Evolutionary conservation across 1,140 invertebrate genomes (phyloP).

Genomic region (Oryctes rhinoceros): DNA sequence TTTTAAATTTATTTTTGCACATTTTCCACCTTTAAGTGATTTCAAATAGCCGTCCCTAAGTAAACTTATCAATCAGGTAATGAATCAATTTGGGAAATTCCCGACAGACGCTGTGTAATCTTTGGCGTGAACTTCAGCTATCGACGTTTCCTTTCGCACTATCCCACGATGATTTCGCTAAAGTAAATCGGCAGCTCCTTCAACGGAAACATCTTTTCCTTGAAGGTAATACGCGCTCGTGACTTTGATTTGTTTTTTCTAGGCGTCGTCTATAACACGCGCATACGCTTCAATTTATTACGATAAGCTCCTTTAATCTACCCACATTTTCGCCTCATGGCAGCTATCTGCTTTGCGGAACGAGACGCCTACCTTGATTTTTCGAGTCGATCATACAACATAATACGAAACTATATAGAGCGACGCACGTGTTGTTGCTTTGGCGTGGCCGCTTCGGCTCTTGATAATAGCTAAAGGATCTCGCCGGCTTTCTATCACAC

Average conservation of each 20-base stretch:
- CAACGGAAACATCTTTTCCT: neutral
- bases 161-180: neutral
- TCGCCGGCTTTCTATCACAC: neutral
- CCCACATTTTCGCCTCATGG: conserved; percentile 18
- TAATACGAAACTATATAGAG: neutral
- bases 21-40: too few relatives aligned
- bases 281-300: conserved; percentile 15
- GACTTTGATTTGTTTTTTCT: conserved; percentile 6
- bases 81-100: too few relatives aligned
- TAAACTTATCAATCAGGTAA: too few relatives aligned
- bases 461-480: conserved; percentile 16
- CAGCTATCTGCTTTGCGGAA: conserved; percentile 21
- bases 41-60: too few relatives aligned
- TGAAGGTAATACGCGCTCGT: neutral
- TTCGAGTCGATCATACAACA: conserved; percentile 8
- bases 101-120: too few relatives aligned
- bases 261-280: neutral
- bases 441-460: neutral
- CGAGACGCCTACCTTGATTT: conserved; percentile 26
- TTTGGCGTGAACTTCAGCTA: too few relatives aligned
- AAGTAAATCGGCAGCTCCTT: neutral
- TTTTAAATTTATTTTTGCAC: too few relatives aligned
- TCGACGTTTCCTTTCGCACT: too few relatives aligned
- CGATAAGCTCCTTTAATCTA: conserved; percentile 24
- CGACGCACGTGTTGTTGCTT: conserved; percentile 13